Base-by-base conservation (phyloP, 1,140 invertebrate species). In the Oncopodura yosiiana region DNA sequence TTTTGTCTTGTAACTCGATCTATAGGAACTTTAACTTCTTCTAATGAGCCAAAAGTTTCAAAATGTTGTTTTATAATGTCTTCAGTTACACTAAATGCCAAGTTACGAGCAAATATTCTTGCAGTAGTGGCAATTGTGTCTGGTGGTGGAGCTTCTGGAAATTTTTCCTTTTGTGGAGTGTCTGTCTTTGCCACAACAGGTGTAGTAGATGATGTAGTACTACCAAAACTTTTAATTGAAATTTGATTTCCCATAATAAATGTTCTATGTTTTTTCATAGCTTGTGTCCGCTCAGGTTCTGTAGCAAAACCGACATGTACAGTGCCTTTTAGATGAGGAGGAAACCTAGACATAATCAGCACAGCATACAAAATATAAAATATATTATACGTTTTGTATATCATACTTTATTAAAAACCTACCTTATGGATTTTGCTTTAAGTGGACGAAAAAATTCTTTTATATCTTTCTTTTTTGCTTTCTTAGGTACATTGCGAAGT, bases 101-200 rank as follows among this genome's bases (percentile, higher is more conserved):
- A 73, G 77, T 99, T 99, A 60, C 96, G 75, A 11, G 97, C 75
- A 78, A 94, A 99, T 61, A 99, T 85, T 61, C 86, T 79, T 2
- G 95, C 95, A 64, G 92, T 91, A 70, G 92, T 88, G 2, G 80
- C 86, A 52, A 94, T 84, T 54, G 75, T 78, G n/a, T n/a, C n/a
- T n/a, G n/a, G n/a, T n/a, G n/a, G n/a, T n/a, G n/a, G n/a, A n/a
- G n/a, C n/a, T 70, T 93, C 89, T 11, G 52, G 30, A 69, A 86
- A 84, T 64, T 81, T 78, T 65, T 81, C 79, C 49, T 67, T 58
- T 53, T 73, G 72, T 9, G 61, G 53, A 12, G 45, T 55, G 68
- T 66, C 69, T 58, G 66, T 70, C 65, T 70, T 68, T 60, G 30
- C 64, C 62, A 32, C 67, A n/a, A 66, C 57, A 41, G 11, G 48